A percentile compares a stretch with the other conserved stretches of the same genome.
These are phyloP conservation scores for Mystacornis crossleyi DNA, from an alignment of 2,113 vertebrate genomes.

Conservation along the genomic window DNA sequence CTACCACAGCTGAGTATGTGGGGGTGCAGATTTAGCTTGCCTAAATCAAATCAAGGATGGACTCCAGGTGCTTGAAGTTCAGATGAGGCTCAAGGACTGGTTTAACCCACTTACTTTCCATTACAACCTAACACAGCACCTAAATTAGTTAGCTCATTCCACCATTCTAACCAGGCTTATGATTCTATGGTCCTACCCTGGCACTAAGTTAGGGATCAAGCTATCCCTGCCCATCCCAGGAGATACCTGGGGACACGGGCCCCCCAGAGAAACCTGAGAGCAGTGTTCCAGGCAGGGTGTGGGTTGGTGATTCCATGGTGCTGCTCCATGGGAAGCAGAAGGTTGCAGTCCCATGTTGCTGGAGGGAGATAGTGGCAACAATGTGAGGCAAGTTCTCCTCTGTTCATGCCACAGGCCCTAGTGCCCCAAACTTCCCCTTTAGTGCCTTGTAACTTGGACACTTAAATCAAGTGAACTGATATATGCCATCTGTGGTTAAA, in stretches of 20 bases:
- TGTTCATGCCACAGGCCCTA: neutral
- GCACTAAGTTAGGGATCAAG: neutral
- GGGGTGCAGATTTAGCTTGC: neutral
- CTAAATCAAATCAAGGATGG: neutral
- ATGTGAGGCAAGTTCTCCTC: neutral
- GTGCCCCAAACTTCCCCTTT: neutral
- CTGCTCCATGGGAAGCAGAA: neutral
- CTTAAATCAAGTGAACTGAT: neutral
- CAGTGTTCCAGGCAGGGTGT: rapidly evolving
- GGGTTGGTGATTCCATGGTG: rapidly evolving
- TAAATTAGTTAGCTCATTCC: rapidly evolving
- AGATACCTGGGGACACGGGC: neutral
- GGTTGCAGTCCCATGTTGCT: rapidly evolving
- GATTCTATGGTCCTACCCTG: neutral
- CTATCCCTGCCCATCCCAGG: rapidly evolving
- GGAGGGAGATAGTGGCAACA: neutral
- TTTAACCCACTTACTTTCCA: neutral
- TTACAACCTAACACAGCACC: neutral
- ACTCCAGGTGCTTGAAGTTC: neutral
- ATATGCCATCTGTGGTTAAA: neutral
- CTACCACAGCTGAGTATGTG: neutral
- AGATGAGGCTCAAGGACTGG: neutral
- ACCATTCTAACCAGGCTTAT: neutral
- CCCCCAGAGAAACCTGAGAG: neutral
- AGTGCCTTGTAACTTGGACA: neutral